These are phyloP conservation scores for Drosophila engyochracea DNA, from an alignment of 2,888 invertebrate species.

Conservation along the genomic window DNA sequence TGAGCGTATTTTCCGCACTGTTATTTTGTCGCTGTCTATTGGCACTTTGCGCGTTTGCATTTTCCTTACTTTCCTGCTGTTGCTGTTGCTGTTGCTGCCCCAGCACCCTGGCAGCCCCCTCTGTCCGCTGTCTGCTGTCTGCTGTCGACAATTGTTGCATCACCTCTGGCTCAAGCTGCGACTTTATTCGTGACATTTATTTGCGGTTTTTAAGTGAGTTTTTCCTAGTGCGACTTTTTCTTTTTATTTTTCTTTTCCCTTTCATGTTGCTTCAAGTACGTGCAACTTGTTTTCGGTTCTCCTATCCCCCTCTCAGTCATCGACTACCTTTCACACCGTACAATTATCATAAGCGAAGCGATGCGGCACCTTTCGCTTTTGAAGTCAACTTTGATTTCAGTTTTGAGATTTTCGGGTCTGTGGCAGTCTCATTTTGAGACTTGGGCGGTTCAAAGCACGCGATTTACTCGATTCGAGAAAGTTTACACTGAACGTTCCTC, in stretches of 20 bases:
- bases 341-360: slow-evolving; percentile 54
- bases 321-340: slow-evolving; percentile 11
- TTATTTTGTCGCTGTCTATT: slow-evolving; percentile 61
- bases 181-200: slow-evolving; percentile 76
- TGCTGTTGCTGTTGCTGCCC: neutral
- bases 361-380: slow-evolving; percentile 76
- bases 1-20: slow-evolving; percentile 63
- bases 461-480: slow-evolving; percentile 44
- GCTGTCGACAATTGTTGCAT: slow-evolving; percentile 73
- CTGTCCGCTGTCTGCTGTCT: slow-evolving; percentile 9
- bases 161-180: slow-evolving; percentile 50
- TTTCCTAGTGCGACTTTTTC: slow-evolving; percentile 50
- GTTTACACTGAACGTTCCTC: slow-evolving; percentile 16
- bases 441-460: slow-evolving; percentile 68
- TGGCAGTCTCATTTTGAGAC: slow-evolving; percentile 11
- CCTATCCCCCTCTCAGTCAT: neutral
- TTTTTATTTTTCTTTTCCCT: slow-evolving; percentile 60
- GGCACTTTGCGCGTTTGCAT: slow-evolving; percentile 9
- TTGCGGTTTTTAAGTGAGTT: slow-evolving; percentile 66
- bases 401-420: slow-evolving; percentile 1
- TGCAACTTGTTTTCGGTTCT: slow-evolving; percentile 70
- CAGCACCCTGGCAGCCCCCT: neutral
- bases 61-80: neutral
- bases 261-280: slow-evolving; percentile 63
- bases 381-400: slow-evolving; percentile 28